phyloP scores from a whole-genome alignment of 2,113 vertebrate species.

The Aptenodytes forsteri region DNA sequence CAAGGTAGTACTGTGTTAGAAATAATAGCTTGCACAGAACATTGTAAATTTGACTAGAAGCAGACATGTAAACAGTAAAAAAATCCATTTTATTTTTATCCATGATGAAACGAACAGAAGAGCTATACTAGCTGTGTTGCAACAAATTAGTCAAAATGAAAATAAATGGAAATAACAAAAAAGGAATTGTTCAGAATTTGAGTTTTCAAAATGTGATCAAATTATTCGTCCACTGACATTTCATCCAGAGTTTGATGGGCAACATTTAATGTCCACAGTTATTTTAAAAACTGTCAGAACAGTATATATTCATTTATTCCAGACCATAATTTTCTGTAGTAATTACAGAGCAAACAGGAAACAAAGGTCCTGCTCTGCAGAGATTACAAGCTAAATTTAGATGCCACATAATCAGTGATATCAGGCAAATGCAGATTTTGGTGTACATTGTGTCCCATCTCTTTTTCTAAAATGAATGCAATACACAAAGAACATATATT shows the following conservation, averaged over 20 bases:
- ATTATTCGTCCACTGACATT: not conserved
- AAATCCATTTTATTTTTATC: not conserved
- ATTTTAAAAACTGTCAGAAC: not conserved
- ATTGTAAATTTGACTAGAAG: not conserved
- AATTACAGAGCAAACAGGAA: slow-evolving; percentile 19
- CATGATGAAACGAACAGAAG: not conserved
- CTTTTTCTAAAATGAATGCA: not conserved
- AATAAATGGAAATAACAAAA: not conserved
- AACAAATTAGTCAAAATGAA: not conserved
- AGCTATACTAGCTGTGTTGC: not conserved
- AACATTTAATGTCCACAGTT: not conserved
- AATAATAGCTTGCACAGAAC: not conserved
- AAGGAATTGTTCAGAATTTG: not conserved
- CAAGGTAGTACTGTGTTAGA: not conserved
- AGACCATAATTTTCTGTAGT: not conserved
- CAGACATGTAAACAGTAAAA: not conserved
- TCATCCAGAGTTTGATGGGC: not conserved
- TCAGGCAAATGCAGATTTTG: slow-evolving; percentile 17
- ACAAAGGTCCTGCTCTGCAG: not conserved
- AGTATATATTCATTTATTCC: not conserved
- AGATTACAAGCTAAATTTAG: slow-evolving; percentile 34
- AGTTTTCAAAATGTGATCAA: not conserved
- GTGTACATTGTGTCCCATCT: not conserved
- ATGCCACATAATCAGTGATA: not conserved
- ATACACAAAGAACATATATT: not conserved